Conservation (phyloP, 2,888 invertebrate genomes). For the Drosophila limbata region DNA sequence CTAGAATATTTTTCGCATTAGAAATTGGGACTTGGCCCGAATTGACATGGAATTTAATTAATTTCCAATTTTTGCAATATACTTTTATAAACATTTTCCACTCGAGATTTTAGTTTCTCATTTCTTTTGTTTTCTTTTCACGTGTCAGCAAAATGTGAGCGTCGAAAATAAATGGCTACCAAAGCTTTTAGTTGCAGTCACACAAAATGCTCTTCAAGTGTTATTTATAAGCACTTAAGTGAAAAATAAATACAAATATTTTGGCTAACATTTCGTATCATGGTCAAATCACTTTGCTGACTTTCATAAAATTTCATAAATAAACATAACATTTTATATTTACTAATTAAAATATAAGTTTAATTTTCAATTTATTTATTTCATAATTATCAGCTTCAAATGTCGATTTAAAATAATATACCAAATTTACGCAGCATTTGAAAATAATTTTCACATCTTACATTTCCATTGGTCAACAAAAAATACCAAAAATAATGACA, state of each 20-base stretch:
- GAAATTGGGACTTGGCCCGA: constrained; percentile 26
- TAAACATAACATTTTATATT: neutral
- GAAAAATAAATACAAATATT: constrained; percentile 12
- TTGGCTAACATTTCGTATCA: neutral
- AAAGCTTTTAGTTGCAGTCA: constrained; percentile 16
- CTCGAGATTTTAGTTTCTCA: constrained; percentile 1
- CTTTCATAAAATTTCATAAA: neutral
- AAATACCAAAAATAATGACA: constrained; percentile 20
- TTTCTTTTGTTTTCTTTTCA: constrained; percentile 3
- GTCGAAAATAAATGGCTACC: constrained; percentile 33
- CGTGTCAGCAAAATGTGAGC: constrained; percentile 42
- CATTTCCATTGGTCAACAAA: neutral
- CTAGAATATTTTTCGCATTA: constrained; percentile 23
- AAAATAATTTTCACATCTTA: neutral
- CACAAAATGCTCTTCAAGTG: neutral
- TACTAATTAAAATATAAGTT: neutral
- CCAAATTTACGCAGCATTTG: constrained; percentile 1
- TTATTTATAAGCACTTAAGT: constrained; percentile 13
- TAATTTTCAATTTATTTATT: neutral
- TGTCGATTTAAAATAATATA: neutral
- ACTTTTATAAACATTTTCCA: constrained; percentile 30
- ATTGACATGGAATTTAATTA: constrained; percentile 61
- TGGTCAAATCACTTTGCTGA: neutral
- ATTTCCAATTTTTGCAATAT: constrained; percentile 35
- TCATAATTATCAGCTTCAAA: constrained; percentile 1